phyloP scores from a whole-genome alignment of 1,140 invertebrate genomes.

The Oryzaephilus surinamensis region DNA sequence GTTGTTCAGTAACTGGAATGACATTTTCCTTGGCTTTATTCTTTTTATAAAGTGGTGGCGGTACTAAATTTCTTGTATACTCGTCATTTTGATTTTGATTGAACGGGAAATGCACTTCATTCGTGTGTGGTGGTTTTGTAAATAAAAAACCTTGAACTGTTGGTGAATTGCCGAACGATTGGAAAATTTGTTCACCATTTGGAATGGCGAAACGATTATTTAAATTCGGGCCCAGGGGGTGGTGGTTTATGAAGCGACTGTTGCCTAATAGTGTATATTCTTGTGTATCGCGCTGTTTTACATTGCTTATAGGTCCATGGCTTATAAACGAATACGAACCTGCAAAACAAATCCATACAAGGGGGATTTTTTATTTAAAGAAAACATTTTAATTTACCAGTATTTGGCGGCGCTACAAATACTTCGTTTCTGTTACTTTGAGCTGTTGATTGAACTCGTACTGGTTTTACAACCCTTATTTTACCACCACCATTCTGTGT shows the following conservation, averaged over 20 bases:
- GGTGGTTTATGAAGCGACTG: no score
- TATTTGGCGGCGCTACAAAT: slow-evolving; percentile 22
- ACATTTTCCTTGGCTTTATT: slow-evolving; percentile 17
- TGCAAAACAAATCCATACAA: no score
- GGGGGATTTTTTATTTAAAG: no score
- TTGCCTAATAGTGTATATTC: no score
- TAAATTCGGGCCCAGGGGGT: slow-evolving; percentile 23
- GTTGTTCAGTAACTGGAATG: slow-evolving; percentile 4
- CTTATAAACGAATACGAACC: no score
- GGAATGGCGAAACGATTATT: slow-evolving; percentile 23
- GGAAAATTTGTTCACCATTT: slow-evolving; percentile 17
- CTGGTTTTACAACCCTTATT: slow-evolving; percentile 17
- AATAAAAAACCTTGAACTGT: slow-evolving; percentile 11
- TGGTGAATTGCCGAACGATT: slow-evolving; percentile 16
- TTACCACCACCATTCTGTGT: no score
- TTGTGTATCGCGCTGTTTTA: no score
- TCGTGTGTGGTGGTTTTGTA: slow-evolving; percentile 15
- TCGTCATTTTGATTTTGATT: slow-evolving; percentile 27
- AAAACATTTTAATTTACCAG: no score
- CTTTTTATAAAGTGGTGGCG: slow-evolving; percentile 20
- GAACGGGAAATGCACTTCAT: slow-evolving; percentile 18
- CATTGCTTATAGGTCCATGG: no score
- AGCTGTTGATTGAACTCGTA: slow-evolving; percentile 16
- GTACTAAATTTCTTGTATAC: slow-evolving; percentile 27
- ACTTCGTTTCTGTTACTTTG: slow-evolving; percentile 26